Percentiles rank a stretch among this genome's conserved stretches.
Evolutionary conservation across 1,140 invertebrate genomes (phyloP).

Genomic region (Drosophila carrolli): DNA sequence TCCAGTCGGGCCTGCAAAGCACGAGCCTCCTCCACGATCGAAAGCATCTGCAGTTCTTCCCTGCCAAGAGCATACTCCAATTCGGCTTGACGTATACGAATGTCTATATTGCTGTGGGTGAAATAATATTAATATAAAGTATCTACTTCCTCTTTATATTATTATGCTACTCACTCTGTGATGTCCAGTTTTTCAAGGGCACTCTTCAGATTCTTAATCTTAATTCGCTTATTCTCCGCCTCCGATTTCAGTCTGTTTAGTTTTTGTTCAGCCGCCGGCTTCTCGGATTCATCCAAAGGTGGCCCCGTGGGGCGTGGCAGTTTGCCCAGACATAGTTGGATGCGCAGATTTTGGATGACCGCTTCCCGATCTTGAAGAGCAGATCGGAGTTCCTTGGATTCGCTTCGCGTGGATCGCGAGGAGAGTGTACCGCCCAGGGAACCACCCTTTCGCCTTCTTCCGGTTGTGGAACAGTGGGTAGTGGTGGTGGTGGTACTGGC

Average conservation of each 20-base stretch:
- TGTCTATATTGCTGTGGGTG: conserved; percentile 91
- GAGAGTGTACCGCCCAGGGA: conserved; percentile 72
- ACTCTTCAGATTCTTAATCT: conserved; percentile 91
- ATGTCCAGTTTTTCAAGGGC: conserved; percentile 90
- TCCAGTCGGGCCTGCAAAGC: conserved; percentile 92
- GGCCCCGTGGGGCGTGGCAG: conserved; percentile 84
- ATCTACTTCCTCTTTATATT: not conserved
- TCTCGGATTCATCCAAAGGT: conserved; percentile 74
- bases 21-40: conserved; percentile 92
- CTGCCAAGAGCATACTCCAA: conserved; percentile 94
- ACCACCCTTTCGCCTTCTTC: conserved; percentile 86
- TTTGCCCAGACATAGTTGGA: conserved; percentile 84
- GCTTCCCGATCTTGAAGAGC: conserved; percentile 92
- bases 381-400: conserved; percentile 89
- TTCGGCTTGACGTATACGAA: conserved; percentile 95
- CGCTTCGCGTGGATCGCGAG: conserved; percentile 84
- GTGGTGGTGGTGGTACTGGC: conserved; percentile 68
- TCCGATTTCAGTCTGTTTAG: conserved; percentile 88
- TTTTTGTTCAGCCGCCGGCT: conserved; percentile 87
- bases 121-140: not conserved
- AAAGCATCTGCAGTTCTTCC: conserved; percentile 94
- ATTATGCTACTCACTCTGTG: conserved; percentile 87
- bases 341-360: conserved; percentile 89
- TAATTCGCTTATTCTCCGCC: conserved; percentile 89
- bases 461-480: conserved; percentile 86